Percentiles rank a stretch among this genome's conserved stretches.
Evolutionary conservation across 2,113 vertebrate genomes (phyloP).

Genomic region (Sula dactylatra): DNA sequence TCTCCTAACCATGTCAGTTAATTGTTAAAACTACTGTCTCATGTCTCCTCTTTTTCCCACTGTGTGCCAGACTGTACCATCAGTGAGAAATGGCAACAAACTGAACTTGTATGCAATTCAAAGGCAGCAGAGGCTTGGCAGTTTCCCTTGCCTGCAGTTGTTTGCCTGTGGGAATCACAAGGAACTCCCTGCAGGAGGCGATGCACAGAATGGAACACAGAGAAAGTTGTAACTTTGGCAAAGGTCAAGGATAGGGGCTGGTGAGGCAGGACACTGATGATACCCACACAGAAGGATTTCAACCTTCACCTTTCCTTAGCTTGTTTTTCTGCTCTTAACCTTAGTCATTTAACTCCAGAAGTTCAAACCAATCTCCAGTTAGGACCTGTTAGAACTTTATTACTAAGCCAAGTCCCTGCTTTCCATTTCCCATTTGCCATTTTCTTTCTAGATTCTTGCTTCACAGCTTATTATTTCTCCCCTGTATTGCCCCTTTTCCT

Average conservation of each 20-base stretch:
- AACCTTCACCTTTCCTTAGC: neutral
- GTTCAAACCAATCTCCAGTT: neutral
- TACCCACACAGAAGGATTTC: neutral
- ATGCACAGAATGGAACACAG: neutral
- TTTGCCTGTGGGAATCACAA: neutral
- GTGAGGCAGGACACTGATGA: neutral
- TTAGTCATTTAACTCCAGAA: neutral
- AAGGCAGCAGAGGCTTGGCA: neutral
- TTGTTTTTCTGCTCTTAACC: neutral
- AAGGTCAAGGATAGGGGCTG: neutral
- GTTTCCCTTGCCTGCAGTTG: neutral
- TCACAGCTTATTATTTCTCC: neutral
- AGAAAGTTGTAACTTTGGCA: neutral
- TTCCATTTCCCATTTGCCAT: neutral
- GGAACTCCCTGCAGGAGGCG: neutral
- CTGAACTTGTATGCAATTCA: neutral
- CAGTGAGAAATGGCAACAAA: neutral
- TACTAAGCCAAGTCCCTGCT: neutral
- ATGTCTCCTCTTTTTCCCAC: neutral
- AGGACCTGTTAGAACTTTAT: neutral
- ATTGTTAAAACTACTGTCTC: neutral
- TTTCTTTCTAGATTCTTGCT: neutral
- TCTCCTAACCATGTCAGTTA: too few relatives aligned
- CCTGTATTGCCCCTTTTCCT: neutral
- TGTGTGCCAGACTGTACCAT: neutral